A percentile compares a stretch with the other conserved stretches of the same genome.
Evolutionary conservation across 2,797 vertebrate species (phyloP).

Genomic region (Graptemys geographica): DNA sequence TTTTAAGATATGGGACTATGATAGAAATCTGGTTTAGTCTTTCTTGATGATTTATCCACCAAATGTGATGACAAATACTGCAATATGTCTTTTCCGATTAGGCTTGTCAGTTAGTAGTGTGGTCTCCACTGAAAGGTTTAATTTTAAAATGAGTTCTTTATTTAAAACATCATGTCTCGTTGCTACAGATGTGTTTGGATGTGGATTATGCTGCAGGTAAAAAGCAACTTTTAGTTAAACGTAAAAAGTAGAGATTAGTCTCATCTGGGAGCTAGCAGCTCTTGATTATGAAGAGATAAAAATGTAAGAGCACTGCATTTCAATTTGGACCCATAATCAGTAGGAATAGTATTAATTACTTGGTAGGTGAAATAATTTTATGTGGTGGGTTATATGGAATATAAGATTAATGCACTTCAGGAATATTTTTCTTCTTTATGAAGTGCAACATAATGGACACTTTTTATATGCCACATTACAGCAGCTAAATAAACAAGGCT

Average conservation of each 20-base stretch:
- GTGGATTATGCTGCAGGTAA: neutral
- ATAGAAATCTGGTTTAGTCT: conserved; percentile 39
- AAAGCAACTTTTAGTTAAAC: neutral
- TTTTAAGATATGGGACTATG: neutral
- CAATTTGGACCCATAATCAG: neutral
- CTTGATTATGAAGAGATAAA: neutral
- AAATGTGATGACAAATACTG: conserved; percentile 55
- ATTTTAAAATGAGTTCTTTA: conserved; percentile 61
- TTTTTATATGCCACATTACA: neutral
- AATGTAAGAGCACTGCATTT: neutral
- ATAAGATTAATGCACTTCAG: neutral
- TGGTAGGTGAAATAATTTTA: conserved; percentile 19
- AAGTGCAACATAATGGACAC: neutral
- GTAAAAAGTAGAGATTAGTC: neutral
- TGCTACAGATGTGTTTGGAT: conserved; percentile 13
- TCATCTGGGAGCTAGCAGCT: neutral
- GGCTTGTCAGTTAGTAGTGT: conserved; percentile 40
- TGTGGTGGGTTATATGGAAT: neutral
- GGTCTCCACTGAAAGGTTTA: conserved; percentile 51
- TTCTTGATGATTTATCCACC: conserved; percentile 66
- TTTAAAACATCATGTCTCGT: conserved; percentile 32
- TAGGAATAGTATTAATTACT: conserved; percentile 43
- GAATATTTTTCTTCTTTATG: neutral
- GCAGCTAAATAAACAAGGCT: neutral
- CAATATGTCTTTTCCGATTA: conserved; percentile 56